Percentiles rank a stretch among this genome's conserved stretches.
These are phyloP conservation scores for Limnephilus rhombicus DNA, from an alignment of 2,888 invertebrate species.

Conservation along the genomic window DNA sequence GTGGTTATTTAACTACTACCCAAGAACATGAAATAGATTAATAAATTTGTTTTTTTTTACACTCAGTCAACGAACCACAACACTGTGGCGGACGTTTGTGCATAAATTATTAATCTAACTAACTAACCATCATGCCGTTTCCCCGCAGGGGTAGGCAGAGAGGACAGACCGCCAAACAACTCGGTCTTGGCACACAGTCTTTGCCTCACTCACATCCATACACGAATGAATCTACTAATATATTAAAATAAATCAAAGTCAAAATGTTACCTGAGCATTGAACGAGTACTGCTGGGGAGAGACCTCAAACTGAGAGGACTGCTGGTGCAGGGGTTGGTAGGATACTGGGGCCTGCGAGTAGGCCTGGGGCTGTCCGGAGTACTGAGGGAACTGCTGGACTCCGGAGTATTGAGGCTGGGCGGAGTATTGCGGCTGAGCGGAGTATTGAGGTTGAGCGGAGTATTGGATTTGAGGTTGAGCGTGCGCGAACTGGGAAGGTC, in stretches of 20 bases:
- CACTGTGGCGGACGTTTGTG: not conserved
- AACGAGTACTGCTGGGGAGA: slow-evolving; percentile 30
- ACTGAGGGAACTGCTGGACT: slow-evolving; percentile 26
- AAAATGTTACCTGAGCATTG: slow-evolving; percentile 42
- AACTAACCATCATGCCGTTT: no score
- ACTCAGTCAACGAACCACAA: not conserved
- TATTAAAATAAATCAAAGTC: not conserved
- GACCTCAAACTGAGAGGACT: slow-evolving; percentile 19
- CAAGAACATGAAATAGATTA: not conserved
- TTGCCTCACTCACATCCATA: no score
- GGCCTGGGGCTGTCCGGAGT: not conserved
- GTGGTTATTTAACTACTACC: not conserved
- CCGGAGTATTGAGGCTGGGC: not conserved
- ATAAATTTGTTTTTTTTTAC: not conserved
- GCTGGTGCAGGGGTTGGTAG: slow-evolving; percentile 51
- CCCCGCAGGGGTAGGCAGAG: no score
- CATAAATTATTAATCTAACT: not conserved
- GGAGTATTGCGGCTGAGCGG: slow-evolving; percentile 12
- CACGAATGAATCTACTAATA: not conserved
- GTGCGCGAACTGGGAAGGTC: slow-evolving; percentile 2
- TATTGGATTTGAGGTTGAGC: slow-evolving; percentile 40
- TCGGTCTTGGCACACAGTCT: no score
- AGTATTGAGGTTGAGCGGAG: slow-evolving; percentile 21
- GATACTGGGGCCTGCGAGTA: slow-evolving; percentile 7
- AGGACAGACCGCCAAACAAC: no score